Conservation (phyloP, 1,140 invertebrate genomes). For the Doryteuthis pealeii region DNA sequence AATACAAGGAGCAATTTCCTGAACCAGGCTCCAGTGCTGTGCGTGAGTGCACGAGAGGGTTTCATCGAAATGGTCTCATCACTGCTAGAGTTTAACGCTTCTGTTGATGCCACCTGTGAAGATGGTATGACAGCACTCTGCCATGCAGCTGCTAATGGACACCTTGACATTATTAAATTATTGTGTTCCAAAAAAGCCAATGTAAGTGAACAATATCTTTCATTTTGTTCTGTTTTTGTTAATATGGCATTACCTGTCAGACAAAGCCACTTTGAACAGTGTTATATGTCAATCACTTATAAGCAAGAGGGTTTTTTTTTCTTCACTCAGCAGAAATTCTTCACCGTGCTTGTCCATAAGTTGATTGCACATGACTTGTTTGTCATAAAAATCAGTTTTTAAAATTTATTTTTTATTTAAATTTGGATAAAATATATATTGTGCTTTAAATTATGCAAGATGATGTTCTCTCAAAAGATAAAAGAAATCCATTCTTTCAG, state of each 20-base stretch:
- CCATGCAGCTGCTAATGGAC: constrained; percentile 67
- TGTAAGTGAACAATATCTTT: constrained; percentile 53
- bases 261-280: too few relatives aligned
- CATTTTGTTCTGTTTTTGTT: too few relatives aligned
- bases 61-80: constrained; percentile 64
- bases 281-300: too few relatives aligned
- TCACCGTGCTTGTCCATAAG: too few relatives aligned
- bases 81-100: constrained; percentile 53
- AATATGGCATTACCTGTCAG: too few relatives aligned
- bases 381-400: too few relatives aligned
- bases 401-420: too few relatives aligned
- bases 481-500: too few relatives aligned
- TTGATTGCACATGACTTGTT: too few relatives aligned
- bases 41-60: constrained; percentile 86
- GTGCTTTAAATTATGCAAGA: too few relatives aligned
- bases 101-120: constrained; percentile 48
- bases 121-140: constrained; percentile 56
- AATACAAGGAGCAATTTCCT: constrained; percentile 75
- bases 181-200: constrained; percentile 72
- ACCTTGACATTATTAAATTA: constrained; percentile 81
- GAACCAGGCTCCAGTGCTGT: constrained; percentile 81
- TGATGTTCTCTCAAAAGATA: too few relatives aligned
- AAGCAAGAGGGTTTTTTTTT: not conserved
- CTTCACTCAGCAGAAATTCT: not conserved
- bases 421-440: too few relatives aligned